These are phyloP conservation scores for Zaprionus tsacasi DNA, from an alignment of 1,140 invertebrate species.

Conservation along the genomic window DNA sequence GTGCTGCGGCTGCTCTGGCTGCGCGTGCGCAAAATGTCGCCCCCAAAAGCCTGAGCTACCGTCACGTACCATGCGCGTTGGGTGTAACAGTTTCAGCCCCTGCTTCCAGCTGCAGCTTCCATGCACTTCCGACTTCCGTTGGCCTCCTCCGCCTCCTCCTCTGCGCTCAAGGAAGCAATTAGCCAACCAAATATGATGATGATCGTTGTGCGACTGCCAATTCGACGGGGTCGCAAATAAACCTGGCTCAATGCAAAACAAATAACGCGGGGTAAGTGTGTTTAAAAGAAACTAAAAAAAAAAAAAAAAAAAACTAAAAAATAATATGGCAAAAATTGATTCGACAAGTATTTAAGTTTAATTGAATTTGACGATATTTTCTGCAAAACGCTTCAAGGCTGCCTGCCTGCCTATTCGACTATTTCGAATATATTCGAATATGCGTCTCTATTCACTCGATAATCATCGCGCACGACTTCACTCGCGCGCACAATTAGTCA, in stretches of 20 bases:
- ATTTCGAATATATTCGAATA: background rate
- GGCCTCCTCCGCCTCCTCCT: background rate
- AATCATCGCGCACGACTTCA: conserved; percentile 66
- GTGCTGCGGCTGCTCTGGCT: conserved; percentile 33
- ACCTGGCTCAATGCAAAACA: conserved; percentile 78
- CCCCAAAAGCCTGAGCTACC: conserved; percentile 7
- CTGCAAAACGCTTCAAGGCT: conserved; percentile 76
- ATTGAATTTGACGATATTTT: conserved; percentile 80
- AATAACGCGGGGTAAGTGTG: conserved; percentile 56
- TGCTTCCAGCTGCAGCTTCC: too few species aligned
- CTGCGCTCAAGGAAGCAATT: conserved; percentile 65
- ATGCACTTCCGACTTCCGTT: conserved; percentile 70
- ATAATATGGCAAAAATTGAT: conserved; percentile 63
- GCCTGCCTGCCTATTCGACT: conserved; percentile 8
- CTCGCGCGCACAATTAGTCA: conserved; percentile 71
- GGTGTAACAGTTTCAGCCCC: background rate
- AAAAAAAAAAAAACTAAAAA: conserved; percentile 34
- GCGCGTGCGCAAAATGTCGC: conserved; percentile 75
- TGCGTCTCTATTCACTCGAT: conserved; percentile 43
- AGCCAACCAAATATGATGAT: conserved; percentile 41
- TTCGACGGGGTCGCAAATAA: conserved; percentile 51
- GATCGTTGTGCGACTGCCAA: conserved; percentile 36
- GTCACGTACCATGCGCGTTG: conserved; percentile 16
- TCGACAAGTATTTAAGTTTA: conserved; percentile 80
- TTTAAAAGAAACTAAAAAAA: conserved; percentile 25